Base-by-base conservation (phyloP, 2,113 vertebrate genomes). In the Sphyrna mokarran region DNA sequence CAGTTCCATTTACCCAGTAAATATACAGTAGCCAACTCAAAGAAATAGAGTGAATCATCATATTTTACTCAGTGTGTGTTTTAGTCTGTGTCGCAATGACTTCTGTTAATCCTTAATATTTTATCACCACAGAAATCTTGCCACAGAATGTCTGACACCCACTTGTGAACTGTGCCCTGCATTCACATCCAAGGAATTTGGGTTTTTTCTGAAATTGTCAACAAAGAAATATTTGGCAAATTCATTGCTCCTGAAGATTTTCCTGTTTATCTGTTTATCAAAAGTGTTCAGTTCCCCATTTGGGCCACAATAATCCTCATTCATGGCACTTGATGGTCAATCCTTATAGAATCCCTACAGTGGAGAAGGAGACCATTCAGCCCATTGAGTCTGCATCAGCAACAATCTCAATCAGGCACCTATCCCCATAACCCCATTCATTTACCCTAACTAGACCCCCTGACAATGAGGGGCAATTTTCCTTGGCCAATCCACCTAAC, bases 201-300 rank as follows among this genome's bases (percentile, higher is more conserved):
- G 4, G 4, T 91, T 61, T 37, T 61, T n/a, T 66, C 18, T 11
- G 5, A 63, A 66, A 93, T 93, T 58, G 20, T 93, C 8, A 2
- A n/a, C 54, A 61, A 33, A 33, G 33, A 89, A 20, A 93, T 63
- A 66, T 66, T 66, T 66, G 89, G 66, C 29, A 10, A 66, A 93
- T 33, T n/a, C 18, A 37, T 68, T 93, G 33, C 89, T 83, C 33
- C 33, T 37, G 89, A 93, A 66, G 61, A 66, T 11, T 37, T 91
- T 66, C 61, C 29, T 91, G 61, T 61, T 58, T n/a, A 91, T 66
- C n/a, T 93, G 89, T 93, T 93, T 68, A 93, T 69, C 48, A 54
- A 54, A 54, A 54, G 48, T 54, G 48, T 54, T 54, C 48, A 54
- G 48, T 54, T 54, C 48, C 5, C 48, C 48, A 54, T 54, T 54